phyloP scores from a whole-genome alignment of 2,797 vertebrate species.

The Heterohyrax brucei region DNA sequence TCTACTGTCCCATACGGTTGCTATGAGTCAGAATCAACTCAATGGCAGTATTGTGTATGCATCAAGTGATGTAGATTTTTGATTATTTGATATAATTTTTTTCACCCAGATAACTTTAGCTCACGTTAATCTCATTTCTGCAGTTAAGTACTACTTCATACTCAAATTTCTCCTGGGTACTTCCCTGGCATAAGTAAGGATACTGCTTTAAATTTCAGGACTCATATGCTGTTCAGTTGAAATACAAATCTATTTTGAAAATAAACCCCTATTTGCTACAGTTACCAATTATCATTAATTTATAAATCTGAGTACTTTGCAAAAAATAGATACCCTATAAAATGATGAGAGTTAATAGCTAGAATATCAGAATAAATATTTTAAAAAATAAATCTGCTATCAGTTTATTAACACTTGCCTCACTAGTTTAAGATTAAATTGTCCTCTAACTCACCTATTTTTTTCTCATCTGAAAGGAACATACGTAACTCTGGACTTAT shows the following conservation, averaged over 20 bases:
- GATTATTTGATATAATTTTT: slow-evolving; percentile 39
- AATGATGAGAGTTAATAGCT: background rate
- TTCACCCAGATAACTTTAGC: background rate
- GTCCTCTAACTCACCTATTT: background rate
- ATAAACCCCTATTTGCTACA: background rate
- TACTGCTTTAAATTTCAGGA: slow-evolving; percentile 2
- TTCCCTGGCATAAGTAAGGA: background rate
- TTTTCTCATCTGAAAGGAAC: background rate
- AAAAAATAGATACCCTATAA: background rate
- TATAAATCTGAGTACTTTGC: background rate
- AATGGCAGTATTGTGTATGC: too few species aligned
- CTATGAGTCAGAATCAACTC: too few species aligned
- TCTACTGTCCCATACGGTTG: too few species aligned
- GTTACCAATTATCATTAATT: background rate
- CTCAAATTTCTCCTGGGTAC: background rate
- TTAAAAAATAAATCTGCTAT: slow-evolving; percentile 16
- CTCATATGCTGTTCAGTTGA: background rate
- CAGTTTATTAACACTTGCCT: slow-evolving; percentile 20
- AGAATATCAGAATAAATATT: background rate
- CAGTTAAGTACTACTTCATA: background rate
- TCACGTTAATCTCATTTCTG: background rate
- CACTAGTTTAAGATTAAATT: background rate
- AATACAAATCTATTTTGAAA: slow-evolving; percentile 37
- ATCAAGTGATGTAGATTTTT: background rate
- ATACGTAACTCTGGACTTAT: background rate